Evolutionary conservation across 2,797 vertebrate genomes (phyloP).

Genomic region (Acestrorhynchus altus): DNA sequence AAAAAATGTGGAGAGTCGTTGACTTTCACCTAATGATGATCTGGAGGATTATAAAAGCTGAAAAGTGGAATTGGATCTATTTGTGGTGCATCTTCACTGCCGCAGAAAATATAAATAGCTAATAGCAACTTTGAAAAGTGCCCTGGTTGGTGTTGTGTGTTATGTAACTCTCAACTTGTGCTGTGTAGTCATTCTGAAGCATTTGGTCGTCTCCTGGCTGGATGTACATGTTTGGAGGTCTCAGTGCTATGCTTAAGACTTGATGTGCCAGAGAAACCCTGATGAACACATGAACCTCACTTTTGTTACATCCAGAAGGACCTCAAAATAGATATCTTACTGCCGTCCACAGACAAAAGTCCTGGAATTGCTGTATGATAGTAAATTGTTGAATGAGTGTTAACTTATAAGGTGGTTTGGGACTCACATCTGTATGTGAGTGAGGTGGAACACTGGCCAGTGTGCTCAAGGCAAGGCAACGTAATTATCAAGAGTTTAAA

Average conservation of each 20-base stretch:
- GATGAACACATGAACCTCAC: not conserved
- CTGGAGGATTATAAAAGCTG: constrained; percentile 4
- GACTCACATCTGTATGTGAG: too few species aligned
- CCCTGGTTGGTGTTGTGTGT: constrained; percentile 28
- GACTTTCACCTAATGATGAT: constrained; percentile 55
- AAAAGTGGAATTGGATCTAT: constrained; percentile 30
- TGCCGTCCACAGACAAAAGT: too few species aligned
- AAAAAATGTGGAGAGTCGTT: constrained; percentile 11
- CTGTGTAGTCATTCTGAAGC: constrained; percentile 25
- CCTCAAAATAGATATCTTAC: too few species aligned
- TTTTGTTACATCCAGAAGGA: not conserved
- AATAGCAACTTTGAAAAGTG: constrained; percentile 15
- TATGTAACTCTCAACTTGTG: constrained; percentile 37
- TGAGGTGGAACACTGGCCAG: too few species aligned
- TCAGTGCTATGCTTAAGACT: constrained; percentile 2
- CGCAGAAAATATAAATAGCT: constrained; percentile 30
- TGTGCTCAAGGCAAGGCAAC: too few species aligned
- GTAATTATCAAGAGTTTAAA: too few species aligned
- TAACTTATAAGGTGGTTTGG: too few species aligned
- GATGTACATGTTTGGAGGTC: constrained; percentile 5
- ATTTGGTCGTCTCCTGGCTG: constrained; percentile 9
- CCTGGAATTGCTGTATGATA: too few species aligned
- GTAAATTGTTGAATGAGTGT: too few species aligned
- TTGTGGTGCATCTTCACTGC: constrained; percentile 16
- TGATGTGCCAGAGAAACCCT: constrained; percentile 1